Conservation (phyloP, 1,140 invertebrate genomes). For the Anagrus nilaparvatae region DNA sequence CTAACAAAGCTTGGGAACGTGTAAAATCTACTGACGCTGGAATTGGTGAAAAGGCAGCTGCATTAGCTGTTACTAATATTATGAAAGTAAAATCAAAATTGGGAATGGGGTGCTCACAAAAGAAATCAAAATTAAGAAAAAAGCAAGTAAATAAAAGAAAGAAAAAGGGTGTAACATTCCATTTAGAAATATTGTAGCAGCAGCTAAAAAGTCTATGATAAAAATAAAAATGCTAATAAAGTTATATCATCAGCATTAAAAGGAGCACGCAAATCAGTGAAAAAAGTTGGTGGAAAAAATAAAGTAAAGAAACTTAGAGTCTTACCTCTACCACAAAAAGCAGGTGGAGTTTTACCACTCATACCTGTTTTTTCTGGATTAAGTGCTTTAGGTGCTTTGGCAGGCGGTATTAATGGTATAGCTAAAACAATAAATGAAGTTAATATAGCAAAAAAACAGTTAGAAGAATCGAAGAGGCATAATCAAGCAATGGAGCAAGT, state of each 20-base stretch:
- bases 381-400: conserved; percentile 25
- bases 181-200: background rate
- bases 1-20: too few relatives aligned
- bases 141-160: too few relatives aligned
- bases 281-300: conserved; percentile 7
- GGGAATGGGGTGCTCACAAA: conserved; percentile 15
- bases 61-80: background rate
- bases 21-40: too few relatives aligned
- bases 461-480: conserved; percentile 26
- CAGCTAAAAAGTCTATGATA: background rate
- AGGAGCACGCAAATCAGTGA: conserved; percentile 18
- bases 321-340: conserved; percentile 16
- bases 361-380: conserved; percentile 28
- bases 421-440: conserved; percentile 26
- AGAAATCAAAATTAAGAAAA: background rate
- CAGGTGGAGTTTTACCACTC: too few relatives aligned
- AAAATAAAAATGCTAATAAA: background rate
- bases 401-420: conserved; percentile 25
- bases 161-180: too few relatives aligned
- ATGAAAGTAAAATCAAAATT: conserved; percentile 19
- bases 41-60: conserved; percentile 12
- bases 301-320: conserved; percentile 7
- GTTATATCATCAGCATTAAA: background rate
- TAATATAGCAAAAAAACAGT: conserved; percentile 18
- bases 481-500: conserved; percentile 31